Conservation (phyloP, 2,797 vertebrate genomes). For the Rhinichthys osculus region DNA sequence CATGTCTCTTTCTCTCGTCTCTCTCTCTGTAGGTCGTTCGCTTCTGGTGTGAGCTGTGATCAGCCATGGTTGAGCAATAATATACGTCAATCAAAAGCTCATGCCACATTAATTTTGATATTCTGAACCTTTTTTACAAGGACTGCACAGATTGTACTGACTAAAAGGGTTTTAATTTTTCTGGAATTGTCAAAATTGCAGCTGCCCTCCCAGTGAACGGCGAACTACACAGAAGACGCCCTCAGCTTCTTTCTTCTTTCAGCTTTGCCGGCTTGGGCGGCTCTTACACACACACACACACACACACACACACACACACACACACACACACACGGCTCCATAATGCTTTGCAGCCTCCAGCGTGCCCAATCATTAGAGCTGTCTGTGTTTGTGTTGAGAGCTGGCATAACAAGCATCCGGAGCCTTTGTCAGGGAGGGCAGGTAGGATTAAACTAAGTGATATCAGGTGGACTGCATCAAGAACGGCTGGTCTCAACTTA, state of each 20-base stretch:
- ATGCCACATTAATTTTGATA: conserved; percentile 18
- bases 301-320: not conserved
- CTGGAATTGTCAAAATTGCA: conserved; percentile 26
- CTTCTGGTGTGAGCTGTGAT: conserved; percentile 32
- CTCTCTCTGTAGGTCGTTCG: conserved; percentile 27
- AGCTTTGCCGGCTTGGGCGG: conserved; percentile 44
- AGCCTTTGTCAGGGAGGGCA: conserved; percentile 47
- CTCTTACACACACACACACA: conserved; percentile 30
- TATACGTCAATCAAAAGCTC: conserved; percentile 25
- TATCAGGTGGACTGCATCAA: conserved; percentile 16
- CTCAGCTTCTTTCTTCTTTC: conserved; percentile 62
- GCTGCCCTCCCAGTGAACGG: not conserved
- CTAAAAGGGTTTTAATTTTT: conserved; percentile 14
- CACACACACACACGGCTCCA: conserved; percentile 20
- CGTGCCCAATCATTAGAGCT: conserved; percentile 56
- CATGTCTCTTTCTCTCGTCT: conserved; percentile 36
- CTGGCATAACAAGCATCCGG: conserved; percentile 51
- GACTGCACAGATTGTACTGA: not conserved
- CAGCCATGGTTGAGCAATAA: conserved; percentile 29
- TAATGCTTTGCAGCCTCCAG: conserved; percentile 48
- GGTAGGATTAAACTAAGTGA: conserved; percentile 45
- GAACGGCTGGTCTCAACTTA: not conserved
- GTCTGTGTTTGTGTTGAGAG: conserved; percentile 64
- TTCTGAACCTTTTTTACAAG: conserved; percentile 16
- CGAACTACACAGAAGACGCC: conserved; percentile 44